Base-by-base conservation (phyloP, 2,113 vertebrate species). In the Solea senegalensis region DNA sequence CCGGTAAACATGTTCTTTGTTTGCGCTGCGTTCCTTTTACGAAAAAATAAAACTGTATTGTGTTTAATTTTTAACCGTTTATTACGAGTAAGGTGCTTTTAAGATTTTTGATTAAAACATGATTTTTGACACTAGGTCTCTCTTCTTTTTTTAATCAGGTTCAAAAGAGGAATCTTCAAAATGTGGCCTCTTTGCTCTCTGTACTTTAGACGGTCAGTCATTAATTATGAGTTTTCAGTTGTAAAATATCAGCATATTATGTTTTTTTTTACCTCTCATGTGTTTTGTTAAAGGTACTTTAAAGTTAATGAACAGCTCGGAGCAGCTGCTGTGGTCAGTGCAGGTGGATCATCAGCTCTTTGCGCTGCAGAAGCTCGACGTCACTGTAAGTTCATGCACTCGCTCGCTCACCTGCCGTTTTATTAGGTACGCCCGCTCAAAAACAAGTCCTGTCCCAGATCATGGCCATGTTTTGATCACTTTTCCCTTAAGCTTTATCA, bases 281-380 rank as follows among this genome's bases (percentile, higher is more conserved):
- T 9, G 11, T 9, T 45, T 12, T 71, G 13, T 14, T 68, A 0
- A 71, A 99, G 97, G 98, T 7, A 99, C 97, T 0, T 74, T 99
- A 85, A 98, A 98, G 84, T 86, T 99, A 55, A 98, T 99, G 97
- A 96, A 98, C 80, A 96, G 95, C 68, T 96, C 95, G 0, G 97
- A 98, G 83, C 96, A 94, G 86, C 89, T 99, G 69, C 74, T 98
- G 21, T 99, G 98, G 97, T 99, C 97, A 0, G 95, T 99, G 57
- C 98, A 99, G 88, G 97, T 99, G 63, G 98, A 98, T 86, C 97
- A 99, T 81, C 97, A 99, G 89, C 95, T 99, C 7, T 99, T 99
- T 48, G 97, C 97, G 10, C 85, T 99, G 50, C 96, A 97, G 92
- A 99, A 99, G 71, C 86, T 99, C 65, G 98, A 99, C 67, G 94